Base-by-base conservation (phyloP, 2,797 vertebrate species). In the Acanthopagrus latus region DNA sequence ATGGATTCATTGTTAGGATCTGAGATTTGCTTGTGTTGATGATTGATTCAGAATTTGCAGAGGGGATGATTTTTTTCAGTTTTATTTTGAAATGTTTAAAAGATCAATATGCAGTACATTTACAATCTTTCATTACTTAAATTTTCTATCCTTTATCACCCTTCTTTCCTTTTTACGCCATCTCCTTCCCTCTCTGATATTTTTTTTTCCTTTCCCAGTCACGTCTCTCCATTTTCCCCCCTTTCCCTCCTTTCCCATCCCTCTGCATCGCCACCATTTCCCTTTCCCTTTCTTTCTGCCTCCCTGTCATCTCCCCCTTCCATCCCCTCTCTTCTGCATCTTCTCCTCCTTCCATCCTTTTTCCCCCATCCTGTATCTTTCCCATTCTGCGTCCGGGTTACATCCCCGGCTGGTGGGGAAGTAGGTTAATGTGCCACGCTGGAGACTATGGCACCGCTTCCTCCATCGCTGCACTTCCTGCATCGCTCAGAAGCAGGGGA, bases 391-490 rank as follows among this genome's bases (percentile, higher is more conserved):
- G 71, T 90, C 74, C 78, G 71, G 85, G 82, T 88, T 57, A 27
- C 76, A 89, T 86, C 21, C 54, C 44, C 9, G 38, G 55, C 63
- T 70, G 25, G 11, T 76, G 51, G 73, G 78, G 89, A 95, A 94
- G 90, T 95, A 92, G 94, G 95, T 95, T 94, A 95, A 94, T 94
- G 92, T 95, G 94, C 92, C 93, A 95, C 80, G 89, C 89, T 93
- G 90, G 88, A 91, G 83, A 83, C 48, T 65, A 46, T 71, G 17
- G 55, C 81, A 77, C 64, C 21, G 72, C 80, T 51, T 76, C 85
- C 85, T 91, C 83, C 82, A 86, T 87, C 68, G 44, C 75, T 84
- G 88, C 85, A 71, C 80, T 85, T 84, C 78, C 77, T 87, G 79
- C 88, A 74, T 82, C 43, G 77, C 87, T 75, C 56, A 67, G 82